These are phyloP conservation scores for Callyntrura guangdongensis DNA, from an alignment of 2,888 invertebrate genomes.

Conservation along the genomic window DNA sequence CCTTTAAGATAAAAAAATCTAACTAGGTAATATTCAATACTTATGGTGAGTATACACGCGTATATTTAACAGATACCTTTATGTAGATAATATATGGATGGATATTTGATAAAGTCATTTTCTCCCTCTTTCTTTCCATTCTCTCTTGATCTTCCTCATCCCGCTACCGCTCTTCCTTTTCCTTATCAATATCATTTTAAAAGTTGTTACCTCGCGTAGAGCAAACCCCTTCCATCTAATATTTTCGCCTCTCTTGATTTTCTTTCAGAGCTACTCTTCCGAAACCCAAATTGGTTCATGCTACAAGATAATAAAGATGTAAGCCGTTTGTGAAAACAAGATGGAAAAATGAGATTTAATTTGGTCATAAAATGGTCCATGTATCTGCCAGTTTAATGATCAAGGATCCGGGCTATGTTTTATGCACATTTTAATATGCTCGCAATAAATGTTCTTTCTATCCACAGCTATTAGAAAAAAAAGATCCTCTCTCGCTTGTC, in stretches of 20 bases:
- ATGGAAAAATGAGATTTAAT: constrained; percentile 78
- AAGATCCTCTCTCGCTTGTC: neutral
- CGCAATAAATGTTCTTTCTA: constrained; percentile 68
- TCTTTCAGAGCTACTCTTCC: constrained; percentile 51
- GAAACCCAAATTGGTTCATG: constrained; percentile 76
- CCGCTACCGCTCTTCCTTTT: constrained; percentile 27
- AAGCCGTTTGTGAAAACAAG: constrained; percentile 78
- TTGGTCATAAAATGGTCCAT: constrained; percentile 74
- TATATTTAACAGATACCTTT: neutral
- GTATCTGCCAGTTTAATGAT: constrained; percentile 75
- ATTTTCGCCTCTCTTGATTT: neutral
- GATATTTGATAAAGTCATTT: constrained; percentile 76
- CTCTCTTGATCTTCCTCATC: constrained; percentile 19
- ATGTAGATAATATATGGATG: constrained; percentile 2
- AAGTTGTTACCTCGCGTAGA: neutral
- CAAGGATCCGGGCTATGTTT: constrained; percentile 77
- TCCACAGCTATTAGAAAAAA: constrained; percentile 18
- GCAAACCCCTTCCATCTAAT: neutral
- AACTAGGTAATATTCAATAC: constrained; percentile 33
- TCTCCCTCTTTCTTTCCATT: constrained; percentile 33
- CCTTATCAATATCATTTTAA: constrained; percentile 51
- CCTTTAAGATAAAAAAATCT: constrained; percentile 47
- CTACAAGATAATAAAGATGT: constrained; percentile 78
- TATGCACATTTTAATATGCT: constrained; percentile 74
- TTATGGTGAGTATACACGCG: neutral